Evolutionary conservation across 2,888 invertebrate species (phyloP).

Genomic region (Trichogramma evanescens): DNA sequence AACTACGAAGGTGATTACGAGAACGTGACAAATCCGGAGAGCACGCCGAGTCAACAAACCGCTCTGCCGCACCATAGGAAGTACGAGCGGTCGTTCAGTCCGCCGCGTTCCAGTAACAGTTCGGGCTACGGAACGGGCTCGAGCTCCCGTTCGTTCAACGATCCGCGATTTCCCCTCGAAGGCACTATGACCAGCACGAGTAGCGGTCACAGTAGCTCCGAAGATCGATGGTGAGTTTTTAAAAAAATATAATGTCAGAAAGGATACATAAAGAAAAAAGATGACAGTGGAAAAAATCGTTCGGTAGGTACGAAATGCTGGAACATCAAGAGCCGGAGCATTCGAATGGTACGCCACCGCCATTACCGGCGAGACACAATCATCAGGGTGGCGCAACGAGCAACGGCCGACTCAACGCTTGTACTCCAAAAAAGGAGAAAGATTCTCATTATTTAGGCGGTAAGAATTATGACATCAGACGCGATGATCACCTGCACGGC

Average conservation of each 20-base stretch:
- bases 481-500: constrained; percentile 31
- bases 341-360: constrained; percentile 50
- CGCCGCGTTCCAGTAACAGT: constrained; percentile 74
- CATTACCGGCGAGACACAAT: constrained; percentile 49
- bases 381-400: constrained; percentile 34
- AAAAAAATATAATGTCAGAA: background rate
- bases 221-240: constrained; percentile 56
- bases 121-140: constrained; percentile 77
- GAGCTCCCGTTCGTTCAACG: constrained; percentile 45
- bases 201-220: constrained; percentile 57
- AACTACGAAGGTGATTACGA: constrained; percentile 64
- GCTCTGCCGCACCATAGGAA: constrained; percentile 59
- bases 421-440: constrained; percentile 35
- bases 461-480: constrained; percentile 34
- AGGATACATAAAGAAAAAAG: background rate
- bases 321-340: constrained; percentile 48
- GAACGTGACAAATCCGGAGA: constrained; percentile 55
- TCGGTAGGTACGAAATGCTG: constrained; percentile 50
- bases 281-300: background rate
- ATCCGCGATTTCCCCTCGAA: constrained; percentile 46
- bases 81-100: constrained; percentile 68
- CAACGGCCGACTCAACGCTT: constrained; percentile 23
- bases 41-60: constrained; percentile 43
- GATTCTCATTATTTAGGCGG: constrained; percentile 35
- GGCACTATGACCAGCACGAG: constrained; percentile 59